phyloP scores from a whole-genome alignment of 2,797 vertebrate genomes.

The Poecile montanus region DNA sequence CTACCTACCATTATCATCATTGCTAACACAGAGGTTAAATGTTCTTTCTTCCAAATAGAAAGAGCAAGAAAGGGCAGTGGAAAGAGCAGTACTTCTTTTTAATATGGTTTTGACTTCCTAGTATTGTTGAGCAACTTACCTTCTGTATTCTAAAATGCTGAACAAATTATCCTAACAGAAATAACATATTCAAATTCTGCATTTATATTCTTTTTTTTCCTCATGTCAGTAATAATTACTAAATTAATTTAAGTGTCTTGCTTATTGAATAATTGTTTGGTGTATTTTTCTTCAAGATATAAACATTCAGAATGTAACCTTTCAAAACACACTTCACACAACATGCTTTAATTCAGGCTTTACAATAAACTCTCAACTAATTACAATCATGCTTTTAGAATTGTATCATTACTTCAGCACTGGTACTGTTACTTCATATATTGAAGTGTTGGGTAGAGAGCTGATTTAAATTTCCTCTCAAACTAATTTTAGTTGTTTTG shows the following conservation, averaged over 20 bases:
- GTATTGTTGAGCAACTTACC: neutral
- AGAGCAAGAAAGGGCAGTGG: neutral
- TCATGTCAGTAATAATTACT: slow-evolving; percentile 4
- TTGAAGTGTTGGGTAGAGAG: neutral
- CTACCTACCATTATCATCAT: neutral
- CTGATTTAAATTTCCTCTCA: neutral
- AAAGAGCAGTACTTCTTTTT: neutral
- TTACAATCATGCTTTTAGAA: neutral
- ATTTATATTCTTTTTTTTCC: neutral
- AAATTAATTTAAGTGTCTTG: slow-evolving; percentile 1
- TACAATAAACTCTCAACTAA: neutral
- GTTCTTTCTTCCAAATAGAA: neutral
- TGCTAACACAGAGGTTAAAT: slow-evolving; percentile 35
- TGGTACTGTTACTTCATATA: neutral
- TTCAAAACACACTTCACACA: slow-evolving; percentile 37
- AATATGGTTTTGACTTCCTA: neutral
- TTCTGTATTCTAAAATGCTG: neutral
- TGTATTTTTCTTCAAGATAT: neutral
- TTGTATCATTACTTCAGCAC: neutral
- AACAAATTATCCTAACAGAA: neutral
- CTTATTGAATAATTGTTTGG: slow-evolving; percentile 18
- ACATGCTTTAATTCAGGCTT: neutral
- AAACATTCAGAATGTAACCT: slow-evolving; percentile 8
- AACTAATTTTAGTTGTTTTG: neutral
- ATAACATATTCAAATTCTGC: neutral